These are phyloP conservation scores for Triops longicaudatus DNA, from an alignment of 1,140 invertebrate genomes.

Conservation along the genomic window DNA sequence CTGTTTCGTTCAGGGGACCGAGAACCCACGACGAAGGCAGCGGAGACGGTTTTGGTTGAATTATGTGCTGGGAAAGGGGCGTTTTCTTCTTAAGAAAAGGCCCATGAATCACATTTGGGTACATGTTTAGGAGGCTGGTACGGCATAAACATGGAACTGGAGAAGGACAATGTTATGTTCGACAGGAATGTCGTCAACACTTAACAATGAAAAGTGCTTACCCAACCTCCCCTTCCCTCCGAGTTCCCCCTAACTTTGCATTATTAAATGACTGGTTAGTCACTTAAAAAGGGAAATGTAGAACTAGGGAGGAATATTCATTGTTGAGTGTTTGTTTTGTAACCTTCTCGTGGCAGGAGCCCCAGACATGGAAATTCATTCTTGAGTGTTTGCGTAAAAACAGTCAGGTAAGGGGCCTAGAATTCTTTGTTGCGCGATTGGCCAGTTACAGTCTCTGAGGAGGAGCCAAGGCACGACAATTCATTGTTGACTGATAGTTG, in stretches of 20 bases:
- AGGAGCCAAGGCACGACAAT: too few species aligned
- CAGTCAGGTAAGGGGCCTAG: too few species aligned
- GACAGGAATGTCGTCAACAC: slow-evolving; percentile 14
- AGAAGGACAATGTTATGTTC: slow-evolving; percentile 12
- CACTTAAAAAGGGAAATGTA: too few species aligned
- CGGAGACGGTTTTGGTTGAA: neutral
- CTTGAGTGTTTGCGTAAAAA: too few species aligned
- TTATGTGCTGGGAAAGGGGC: slow-evolving; percentile 9
- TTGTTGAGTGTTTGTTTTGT: too few species aligned
- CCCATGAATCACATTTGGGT: neutral
- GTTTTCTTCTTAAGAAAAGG: neutral
- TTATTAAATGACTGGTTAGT: too few species aligned
- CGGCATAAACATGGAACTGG: slow-evolving; percentile 3
- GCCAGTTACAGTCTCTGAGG: too few species aligned
- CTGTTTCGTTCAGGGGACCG: neutral
- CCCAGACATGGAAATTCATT: too few species aligned
- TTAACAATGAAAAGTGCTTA: neutral
- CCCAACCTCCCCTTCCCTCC: neutral
- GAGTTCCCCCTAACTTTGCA: neutral
- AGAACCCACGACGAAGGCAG: neutral
- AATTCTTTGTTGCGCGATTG: too few species aligned
- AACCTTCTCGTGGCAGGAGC: too few species aligned
- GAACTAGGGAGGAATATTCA: too few species aligned
- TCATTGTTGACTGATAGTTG: too few species aligned
- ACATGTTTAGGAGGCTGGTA: neutral